These are phyloP conservation scores for Cephus pygmeus DNA, from an alignment of 2,888 invertebrate genomes.

Conservation along the genomic window DNA sequence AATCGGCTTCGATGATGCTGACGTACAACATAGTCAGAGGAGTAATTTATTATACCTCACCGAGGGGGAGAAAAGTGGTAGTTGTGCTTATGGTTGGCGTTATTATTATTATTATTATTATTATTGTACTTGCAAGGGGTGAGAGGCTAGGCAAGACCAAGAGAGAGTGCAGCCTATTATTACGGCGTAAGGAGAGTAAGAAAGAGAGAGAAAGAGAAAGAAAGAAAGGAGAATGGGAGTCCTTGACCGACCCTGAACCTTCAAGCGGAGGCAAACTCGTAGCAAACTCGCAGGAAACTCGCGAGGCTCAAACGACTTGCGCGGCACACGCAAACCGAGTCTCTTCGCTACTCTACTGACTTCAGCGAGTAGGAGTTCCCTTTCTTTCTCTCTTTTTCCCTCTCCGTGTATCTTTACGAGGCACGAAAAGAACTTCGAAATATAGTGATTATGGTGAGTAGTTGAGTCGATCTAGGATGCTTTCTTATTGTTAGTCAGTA, in stretches of 20 bases:
- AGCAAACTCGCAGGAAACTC: constrained; percentile 23
- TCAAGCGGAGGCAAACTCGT: constrained; percentile 49
- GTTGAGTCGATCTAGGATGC: neutral
- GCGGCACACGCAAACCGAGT: neutral
- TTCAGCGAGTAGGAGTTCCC: neutral
- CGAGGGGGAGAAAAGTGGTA: neutral
- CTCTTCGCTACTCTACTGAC: neutral
- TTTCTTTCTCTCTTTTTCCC: neutral
- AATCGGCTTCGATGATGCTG: neutral
- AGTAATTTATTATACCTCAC: neutral
- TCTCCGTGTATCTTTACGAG: neutral
- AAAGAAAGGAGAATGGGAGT: constrained; percentile 42
- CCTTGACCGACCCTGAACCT: constrained; percentile 66
- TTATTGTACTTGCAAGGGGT: neutral
- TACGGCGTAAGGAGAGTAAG: neutral
- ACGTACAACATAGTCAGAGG: neutral
- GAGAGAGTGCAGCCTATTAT: neutral
- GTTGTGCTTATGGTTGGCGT: neutral
- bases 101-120: neutral
- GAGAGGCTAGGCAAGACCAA: neutral
- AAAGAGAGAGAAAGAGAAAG: neutral
- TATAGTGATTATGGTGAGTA: constrained; percentile 50
- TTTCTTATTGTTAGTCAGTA: neutral
- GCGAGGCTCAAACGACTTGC: constrained; percentile 29
- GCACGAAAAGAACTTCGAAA: constrained; percentile 41